Evolutionary conservation across 2,797 vertebrate genomes (phyloP), one percentile per base, ranked within the genome.

Genomic region (Myoxocephalus aenaeus): DNA sequence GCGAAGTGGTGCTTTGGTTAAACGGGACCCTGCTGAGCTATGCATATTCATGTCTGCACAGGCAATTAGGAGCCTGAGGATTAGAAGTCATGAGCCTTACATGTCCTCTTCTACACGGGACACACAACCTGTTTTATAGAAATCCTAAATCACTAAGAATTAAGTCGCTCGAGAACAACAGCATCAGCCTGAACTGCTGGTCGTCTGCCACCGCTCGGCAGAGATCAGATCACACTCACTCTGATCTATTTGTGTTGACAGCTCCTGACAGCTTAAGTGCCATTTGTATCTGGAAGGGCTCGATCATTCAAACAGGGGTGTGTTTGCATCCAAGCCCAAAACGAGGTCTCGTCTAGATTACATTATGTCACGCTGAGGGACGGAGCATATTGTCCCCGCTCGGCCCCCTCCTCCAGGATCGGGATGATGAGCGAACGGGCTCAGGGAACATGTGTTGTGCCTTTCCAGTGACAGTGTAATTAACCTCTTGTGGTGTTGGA

Each of bases 401-500:
- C 32, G 42, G 63, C 65, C 46, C 42, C 69, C 51, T 75, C 75
- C 73, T 62, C 56, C 66, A 48, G 59, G 71, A 73, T 34, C 2
- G 15, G 67, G 85, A 72, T 29, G 70, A 54, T 87, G 69, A 64
- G 77, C n/a, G 73, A 80, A 4, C 79, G 77, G 83, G 77, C 85
- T 80, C 42, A 2, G 75, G 70, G 73, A 88, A 77, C 86, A 86
- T 89, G 73, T 70, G 83, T 89, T 89, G 71, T 42, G 62, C 75
- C 77, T 87, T 85, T 61, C 62, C 87, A 69, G 78, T 89, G 89
- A 92, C 91, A 87, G 85, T 85, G 89, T 92, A 91, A 94, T 94
- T 92, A 93, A 93, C 92, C 91, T 90, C 84, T 76, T 46, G 4
- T 61, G 69, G 77, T 84, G 80, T 79, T 83, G 44, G 70, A 69